Evolutionary conservation across 2,113 vertebrate genomes (phyloP), one percentile per base, ranked within the genome.

Genomic region (Corythaixoides concolor): DNA sequence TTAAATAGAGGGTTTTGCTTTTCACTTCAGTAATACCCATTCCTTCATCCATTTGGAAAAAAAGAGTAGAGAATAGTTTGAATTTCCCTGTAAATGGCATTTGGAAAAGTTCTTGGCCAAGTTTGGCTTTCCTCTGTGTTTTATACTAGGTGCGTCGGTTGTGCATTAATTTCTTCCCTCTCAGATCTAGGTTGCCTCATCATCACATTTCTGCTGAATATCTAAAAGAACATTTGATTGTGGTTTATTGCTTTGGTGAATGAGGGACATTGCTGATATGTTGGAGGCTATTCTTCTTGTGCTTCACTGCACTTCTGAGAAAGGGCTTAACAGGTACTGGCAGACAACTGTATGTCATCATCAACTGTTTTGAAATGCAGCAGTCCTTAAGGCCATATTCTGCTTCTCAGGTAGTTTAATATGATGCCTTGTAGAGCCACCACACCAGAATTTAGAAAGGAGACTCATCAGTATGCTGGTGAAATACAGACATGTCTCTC

Each of bases 381-480:
- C 86, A 96, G 78, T 86, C 95, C 97, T 93, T 80, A 77, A 92
- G 93, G 96, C 94, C 88, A 81, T 96, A 87, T 91, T 84, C 92
- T 91, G 90, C 92, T 86, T 95, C 86, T 56, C 68, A 82, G 91
- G 45, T 96, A 91, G 89, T 93, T 97, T 93, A 96, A 93, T 87
- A 33, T 58, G 83, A 87, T 95, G 93, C 87, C 86, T 94, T 55
- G 85, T 90, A 93, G 90, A 96, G 62, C 88, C 67, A 94, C 64
- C 39, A 23, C 75, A 96, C 90, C 70, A 95, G 81, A 93, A 90
- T 90, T 93, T 77, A 72, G 81, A 93, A 93, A 89, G 87, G 43
- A 95, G 90, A 19, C 95, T 97, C 89, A 96, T 97, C 90, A 95
- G 92, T 91, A 94, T 95, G 95, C 94, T 96, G 92, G 75, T 91